These are phyloP conservation scores for Fulmarus glacialis DNA, from an alignment of 2,113 vertebrate species.

Conservation along the genomic window DNA sequence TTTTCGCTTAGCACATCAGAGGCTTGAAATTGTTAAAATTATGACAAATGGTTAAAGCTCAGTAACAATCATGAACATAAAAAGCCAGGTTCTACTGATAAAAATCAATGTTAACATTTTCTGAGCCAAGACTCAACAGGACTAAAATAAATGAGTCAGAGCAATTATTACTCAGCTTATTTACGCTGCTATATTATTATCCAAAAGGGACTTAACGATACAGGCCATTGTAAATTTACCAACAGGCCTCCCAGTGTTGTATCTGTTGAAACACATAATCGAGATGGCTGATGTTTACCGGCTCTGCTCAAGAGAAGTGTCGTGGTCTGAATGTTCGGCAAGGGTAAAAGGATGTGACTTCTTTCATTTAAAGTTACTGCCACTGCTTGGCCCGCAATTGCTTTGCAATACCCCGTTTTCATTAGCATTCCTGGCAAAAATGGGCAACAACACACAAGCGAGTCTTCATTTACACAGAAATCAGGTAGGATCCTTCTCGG, in stretches of 20 bases:
- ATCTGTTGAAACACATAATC: conserved; percentile 59
- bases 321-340: not conserved
- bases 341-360: not conserved
- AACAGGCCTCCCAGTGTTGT: conserved; percentile 32
- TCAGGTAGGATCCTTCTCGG: not conserved
- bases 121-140: conserved; percentile 62
- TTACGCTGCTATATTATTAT: conserved; percentile 65
- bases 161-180: conserved; percentile 71
- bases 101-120: conserved; percentile 73
- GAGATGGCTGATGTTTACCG: conserved; percentile 42
- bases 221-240: conserved; percentile 68
- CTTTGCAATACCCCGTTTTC: not conserved
- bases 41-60: conserved; percentile 70
- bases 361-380: not conserved
- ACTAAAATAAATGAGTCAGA: conserved; percentile 72
- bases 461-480: not conserved
- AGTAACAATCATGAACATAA: conserved; percentile 59
- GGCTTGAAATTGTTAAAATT: conserved; percentile 7
- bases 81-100: conserved; percentile 64
- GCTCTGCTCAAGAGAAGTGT: not conserved
- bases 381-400: not conserved
- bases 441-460: accelerated
- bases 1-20: conserved; percentile 18
- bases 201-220: conserved; percentile 60
- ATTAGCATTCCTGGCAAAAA: not conserved